Evolutionary conservation across 1,140 invertebrate species (phyloP).

Genomic region (Trissolcus basalis): DNA sequence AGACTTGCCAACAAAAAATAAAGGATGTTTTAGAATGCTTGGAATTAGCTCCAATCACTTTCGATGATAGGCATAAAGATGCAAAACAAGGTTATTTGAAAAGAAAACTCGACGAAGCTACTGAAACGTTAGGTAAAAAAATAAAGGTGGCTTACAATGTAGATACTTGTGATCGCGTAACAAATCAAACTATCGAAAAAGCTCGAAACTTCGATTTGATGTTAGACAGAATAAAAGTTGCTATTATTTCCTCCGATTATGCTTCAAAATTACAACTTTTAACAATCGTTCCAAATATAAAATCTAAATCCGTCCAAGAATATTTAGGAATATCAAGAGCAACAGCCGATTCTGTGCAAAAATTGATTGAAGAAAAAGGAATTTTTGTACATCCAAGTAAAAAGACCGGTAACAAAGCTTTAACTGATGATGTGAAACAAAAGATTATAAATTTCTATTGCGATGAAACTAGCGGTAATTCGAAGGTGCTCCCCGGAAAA

Average conservation of each 20-base stretch:
- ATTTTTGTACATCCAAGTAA: conserved; percentile 11
- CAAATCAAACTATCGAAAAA: conserved; percentile 4
- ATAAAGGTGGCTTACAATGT: conserved; percentile 16
- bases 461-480: conserved; percentile 33
- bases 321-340: conserved; percentile 8
- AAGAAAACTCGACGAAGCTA: conserved; percentile 18
- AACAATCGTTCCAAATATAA: conserved; percentile 13
- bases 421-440: conserved; percentile 22
- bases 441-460: conserved; percentile 18
- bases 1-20: conserved; percentile 14
- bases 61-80: background rate
- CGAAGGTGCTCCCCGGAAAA: conserved; percentile 26
- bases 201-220: conserved; percentile 10
- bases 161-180: background rate
- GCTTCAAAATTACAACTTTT: conserved; percentile 14
- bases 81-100: conserved; percentile 16
- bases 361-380: conserved; percentile 14
- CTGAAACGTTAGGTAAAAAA: conserved; percentile 10
- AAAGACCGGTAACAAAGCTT: conserved; percentile 3
- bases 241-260: background rate
- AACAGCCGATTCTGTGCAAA: conserved; percentile 8
- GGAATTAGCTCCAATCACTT: background rate
- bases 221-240: conserved; percentile 3
- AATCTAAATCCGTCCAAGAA: conserved; percentile 3
- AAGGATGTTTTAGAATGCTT: conserved; percentile 6